Evolutionary conservation across 2,797 vertebrate genomes (phyloP).

Genomic region (Champsocephalus esox): DNA sequence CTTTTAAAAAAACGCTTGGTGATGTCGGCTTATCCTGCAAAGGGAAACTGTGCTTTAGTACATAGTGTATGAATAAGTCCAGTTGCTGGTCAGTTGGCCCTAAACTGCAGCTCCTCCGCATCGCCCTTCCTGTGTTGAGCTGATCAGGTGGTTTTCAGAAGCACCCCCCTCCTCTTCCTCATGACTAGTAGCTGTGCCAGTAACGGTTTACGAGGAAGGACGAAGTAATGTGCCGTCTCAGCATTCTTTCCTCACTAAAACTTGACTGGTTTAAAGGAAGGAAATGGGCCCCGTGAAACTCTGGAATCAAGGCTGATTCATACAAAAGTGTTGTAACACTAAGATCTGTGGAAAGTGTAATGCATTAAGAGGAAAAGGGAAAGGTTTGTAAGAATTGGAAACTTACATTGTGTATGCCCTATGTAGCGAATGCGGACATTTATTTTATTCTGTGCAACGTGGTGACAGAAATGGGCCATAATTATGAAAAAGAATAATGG

Average conservation of each 20-base stretch:
- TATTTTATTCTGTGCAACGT: neutral
- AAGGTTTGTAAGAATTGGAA: neutral
- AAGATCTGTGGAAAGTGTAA: conserved; percentile 8
- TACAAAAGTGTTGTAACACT: conserved; percentile 35
- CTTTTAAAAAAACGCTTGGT: conserved; percentile 1
- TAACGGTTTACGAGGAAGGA: conserved; percentile 68
- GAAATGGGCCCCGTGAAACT: conserved; percentile 67
- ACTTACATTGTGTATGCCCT: neutral
- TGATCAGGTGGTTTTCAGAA: conserved; percentile 71
- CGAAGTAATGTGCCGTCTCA: conserved; percentile 76
- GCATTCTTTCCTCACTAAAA: conserved; percentile 77
- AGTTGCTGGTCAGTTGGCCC: conserved; percentile 1
- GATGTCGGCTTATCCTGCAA: neutral
- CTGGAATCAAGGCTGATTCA: conserved; percentile 30
- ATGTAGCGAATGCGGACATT: neutral
- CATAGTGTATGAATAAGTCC: neutral
- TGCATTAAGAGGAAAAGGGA: neutral
- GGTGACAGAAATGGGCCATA: neutral
- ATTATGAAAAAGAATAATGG: neutral
- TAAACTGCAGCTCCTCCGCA: conserved; percentile 44
- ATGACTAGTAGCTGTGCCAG: conserved; percentile 60
- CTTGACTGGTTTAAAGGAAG: conserved; percentile 76
- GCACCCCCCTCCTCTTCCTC: conserved; percentile 55
- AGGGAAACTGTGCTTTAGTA: neutral
- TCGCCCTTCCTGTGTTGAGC: conserved; percentile 57